Conservation (phyloP, 2,113 vertebrate species). For the Pomatostomus ruficeps region DNA sequence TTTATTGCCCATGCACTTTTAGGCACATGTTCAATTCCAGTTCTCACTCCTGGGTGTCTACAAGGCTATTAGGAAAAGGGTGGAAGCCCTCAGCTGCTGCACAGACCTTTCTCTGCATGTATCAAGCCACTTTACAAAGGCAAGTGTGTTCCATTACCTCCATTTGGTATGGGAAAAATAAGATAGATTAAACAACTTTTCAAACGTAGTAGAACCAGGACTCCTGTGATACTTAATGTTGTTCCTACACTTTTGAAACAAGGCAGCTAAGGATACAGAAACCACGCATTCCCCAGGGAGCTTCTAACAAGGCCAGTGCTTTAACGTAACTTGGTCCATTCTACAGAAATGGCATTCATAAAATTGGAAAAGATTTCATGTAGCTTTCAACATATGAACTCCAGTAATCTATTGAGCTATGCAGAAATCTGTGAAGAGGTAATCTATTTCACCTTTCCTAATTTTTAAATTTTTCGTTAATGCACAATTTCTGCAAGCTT, state of each 20-base stretch:
- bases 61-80: neutral
- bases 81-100: neutral
- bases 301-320: neutral
- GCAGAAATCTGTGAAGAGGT: neutral
- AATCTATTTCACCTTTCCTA: neutral
- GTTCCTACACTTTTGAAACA: neutral
- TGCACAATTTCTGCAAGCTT: neutral
- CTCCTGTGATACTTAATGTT: neutral
- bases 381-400: neutral
- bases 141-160: neutral
- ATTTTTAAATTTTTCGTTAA: neutral
- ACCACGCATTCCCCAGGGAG: neutral
- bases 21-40: neutral
- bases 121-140: neutral
- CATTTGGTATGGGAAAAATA: neutral
- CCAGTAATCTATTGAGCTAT: neutral
- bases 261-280: neutral
- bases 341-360: neutral
- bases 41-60: neutral
- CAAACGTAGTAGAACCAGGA: neutral
- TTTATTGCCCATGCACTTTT: neutral
- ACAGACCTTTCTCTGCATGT: neutral
- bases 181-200: neutral
- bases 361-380: neutral
- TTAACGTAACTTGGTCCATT: neutral